A percentile compares a stretch with the other conserved stretches of the same genome.
Conservation (phyloP, 2,797 vertebrate genomes). For the Malurus splendens region DNA sequence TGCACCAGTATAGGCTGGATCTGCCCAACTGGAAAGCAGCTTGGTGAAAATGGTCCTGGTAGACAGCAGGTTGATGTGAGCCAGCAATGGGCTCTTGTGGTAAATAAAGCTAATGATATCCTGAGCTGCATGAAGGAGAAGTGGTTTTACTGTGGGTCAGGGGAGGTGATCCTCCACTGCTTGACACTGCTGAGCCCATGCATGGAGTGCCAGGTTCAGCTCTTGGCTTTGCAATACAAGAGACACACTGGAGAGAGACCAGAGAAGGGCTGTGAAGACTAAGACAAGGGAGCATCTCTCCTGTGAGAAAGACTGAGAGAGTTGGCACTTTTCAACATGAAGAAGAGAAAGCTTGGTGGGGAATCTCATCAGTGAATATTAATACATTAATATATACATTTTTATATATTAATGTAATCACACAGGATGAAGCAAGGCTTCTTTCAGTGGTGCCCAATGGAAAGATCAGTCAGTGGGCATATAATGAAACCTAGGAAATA, state of each 20-base stretch:
- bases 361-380: neutral
- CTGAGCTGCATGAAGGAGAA: neutral
- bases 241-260: neutral
- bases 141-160: rapidly evolving
- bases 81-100: neutral
- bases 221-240: neutral
- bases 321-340: neutral
- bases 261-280: neutral
- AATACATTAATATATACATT: neutral
- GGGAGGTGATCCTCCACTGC: neutral
- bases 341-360: neutral
- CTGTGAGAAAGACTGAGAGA: neutral
- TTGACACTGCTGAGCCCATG: neutral
- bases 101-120: neutral
- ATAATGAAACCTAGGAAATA: neutral
- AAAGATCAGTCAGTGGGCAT: neutral
- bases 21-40: neutral
- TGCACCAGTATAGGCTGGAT: neutral
- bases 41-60: neutral
- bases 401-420: neutral
- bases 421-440: neutral
- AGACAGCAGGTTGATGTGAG: neutral
- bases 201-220: neutral
- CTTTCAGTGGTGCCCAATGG: neutral
- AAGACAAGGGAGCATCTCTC: neutral